A percentile compares a stretch with the other conserved stretches of the same genome.
Evolutionary conservation across 2,797 vertebrate species (phyloP).

Genomic region (Aselliscus stoliczkanus): DNA sequence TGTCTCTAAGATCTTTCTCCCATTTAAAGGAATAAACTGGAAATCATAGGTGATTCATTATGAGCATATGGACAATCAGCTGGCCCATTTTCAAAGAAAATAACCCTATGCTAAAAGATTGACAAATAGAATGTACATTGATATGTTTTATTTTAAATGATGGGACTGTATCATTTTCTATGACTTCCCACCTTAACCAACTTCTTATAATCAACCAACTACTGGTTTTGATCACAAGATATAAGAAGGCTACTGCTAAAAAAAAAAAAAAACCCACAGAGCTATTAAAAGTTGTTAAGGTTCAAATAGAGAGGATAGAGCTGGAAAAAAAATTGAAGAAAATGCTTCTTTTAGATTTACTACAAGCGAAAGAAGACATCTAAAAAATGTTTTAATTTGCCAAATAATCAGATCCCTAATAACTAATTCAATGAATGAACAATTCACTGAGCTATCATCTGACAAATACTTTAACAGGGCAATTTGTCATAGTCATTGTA

Average conservation of each 20-base stretch:
- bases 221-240: background rate
- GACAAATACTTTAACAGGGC: background rate
- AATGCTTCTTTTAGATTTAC: background rate
- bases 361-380: background rate
- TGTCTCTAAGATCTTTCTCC: background rate
- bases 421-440: background rate
- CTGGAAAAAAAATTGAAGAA: background rate
- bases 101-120: background rate
- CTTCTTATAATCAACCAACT: background rate
- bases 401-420: background rate
- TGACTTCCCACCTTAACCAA: background rate
- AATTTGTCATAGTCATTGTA: background rate
- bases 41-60: constrained; percentile 13
- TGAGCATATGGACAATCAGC: background rate
- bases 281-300: background rate
- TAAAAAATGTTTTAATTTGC: background rate
- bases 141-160: constrained; percentile 16
- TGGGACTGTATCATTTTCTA: background rate
- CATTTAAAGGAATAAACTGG: constrained; percentile 1
- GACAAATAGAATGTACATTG: background rate
- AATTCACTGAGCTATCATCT: background rate
- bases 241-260: background rate
- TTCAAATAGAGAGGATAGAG: background rate
- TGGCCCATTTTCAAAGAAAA: background rate
- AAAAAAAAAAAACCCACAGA: background rate